These are phyloP conservation scores for Neolamprologus modestus DNA, from an alignment of 2,113 vertebrate species.

Conservation along the genomic window DNA sequence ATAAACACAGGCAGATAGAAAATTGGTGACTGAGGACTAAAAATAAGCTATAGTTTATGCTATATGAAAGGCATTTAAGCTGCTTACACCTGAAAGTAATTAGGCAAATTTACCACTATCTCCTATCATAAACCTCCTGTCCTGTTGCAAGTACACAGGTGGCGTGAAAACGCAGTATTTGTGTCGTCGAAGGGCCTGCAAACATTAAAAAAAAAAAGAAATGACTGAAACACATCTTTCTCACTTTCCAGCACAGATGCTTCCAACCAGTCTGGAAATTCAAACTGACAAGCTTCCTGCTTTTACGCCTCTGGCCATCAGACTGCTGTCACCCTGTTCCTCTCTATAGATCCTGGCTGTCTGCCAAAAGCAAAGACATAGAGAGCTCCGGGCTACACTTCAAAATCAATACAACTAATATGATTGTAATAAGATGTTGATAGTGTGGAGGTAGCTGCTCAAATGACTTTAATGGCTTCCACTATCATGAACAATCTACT, in stretches of 20 bases:
- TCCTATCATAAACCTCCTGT: neutral
- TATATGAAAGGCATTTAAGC: neutral
- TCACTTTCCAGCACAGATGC: neutral
- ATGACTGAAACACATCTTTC: neutral
- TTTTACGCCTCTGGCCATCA: neutral
- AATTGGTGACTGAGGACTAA: neutral
- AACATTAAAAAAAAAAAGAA: neutral
- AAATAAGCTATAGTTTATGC: neutral
- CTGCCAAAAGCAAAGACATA: slow-evolving; percentile 4
- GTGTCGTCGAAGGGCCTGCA: neutral
- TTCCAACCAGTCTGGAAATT: neutral
- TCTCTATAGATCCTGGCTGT: neutral
- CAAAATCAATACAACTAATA: slow-evolving; percentile 29
- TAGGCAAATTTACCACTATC: neutral
- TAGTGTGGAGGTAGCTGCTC: slow-evolving; percentile 9
- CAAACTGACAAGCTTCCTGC: neutral
- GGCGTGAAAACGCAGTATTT: neutral
- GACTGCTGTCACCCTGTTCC: neutral
- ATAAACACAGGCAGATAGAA: neutral
- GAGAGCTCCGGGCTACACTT: neutral
- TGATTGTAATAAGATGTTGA: slow-evolving; percentile 31
- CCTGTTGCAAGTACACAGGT: neutral
- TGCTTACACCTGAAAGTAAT: neutral
- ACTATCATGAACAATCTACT: neutral
- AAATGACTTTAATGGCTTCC: slow-evolving; percentile 16